These are phyloP conservation scores for Carcinoscorpius rotundicauda DNA, from an alignment of 1,140 invertebrate species.

Conservation along the genomic window DNA sequence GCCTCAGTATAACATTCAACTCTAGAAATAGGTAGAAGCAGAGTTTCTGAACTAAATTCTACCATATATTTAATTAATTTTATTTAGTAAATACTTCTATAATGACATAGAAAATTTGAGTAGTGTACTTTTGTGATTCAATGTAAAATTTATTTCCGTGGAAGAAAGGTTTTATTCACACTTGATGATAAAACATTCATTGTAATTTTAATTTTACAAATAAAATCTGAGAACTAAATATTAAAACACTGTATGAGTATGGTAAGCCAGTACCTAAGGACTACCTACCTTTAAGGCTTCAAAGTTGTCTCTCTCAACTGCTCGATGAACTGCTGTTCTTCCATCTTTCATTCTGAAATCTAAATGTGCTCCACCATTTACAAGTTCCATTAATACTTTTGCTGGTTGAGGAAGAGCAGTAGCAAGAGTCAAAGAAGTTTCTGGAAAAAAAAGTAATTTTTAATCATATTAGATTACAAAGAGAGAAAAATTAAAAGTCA, in stretches of 20 bases:
- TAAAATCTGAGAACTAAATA: conserved; percentile 3
- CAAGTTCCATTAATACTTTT: conserved; percentile 73
- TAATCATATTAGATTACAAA: no score
- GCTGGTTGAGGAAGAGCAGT: conserved; percentile 14
- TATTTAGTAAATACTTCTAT: no score
- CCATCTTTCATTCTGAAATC: conserved; percentile 95
- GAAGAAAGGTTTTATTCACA: no score
- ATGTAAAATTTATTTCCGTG: no score
- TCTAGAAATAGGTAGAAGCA: no score
- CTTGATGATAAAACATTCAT: no score
- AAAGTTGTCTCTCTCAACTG: conserved; percentile 70
- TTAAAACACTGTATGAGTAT: background rate
- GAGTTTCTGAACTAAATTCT: no score
- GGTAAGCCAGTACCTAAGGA: background rate
- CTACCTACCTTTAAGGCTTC: conserved; percentile 53
- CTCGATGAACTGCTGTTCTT: conserved; percentile 76
- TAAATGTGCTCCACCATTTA: conserved; percentile 91
- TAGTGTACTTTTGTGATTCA: no score
- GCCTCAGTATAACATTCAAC: no score
- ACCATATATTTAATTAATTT: no score
- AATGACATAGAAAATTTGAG: no score
- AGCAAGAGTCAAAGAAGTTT: conserved; percentile 79
- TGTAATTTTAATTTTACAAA: background rate
- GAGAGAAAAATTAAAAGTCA: no score
- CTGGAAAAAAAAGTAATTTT: conserved; percentile 18